Evolutionary conservation across 2,797 vertebrate genomes (phyloP).

Genomic region (Myotis myotis): DNA sequence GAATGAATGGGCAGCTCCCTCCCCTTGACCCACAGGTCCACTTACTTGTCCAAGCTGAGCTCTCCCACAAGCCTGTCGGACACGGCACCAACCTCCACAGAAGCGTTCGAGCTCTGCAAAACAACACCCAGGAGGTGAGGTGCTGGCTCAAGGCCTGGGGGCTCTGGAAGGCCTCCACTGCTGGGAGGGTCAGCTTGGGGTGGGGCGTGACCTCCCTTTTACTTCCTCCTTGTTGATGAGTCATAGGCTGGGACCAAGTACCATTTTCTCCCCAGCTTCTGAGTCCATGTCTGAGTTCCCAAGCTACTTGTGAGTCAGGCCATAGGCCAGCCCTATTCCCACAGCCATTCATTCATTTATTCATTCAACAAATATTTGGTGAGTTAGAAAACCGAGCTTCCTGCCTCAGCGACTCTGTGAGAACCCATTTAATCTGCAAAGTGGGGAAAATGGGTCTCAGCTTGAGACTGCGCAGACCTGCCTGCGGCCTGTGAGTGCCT

Average conservation of each 20-base stretch:
- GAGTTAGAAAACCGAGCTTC: neutral
- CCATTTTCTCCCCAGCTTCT: neutral
- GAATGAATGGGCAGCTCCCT: rapidly evolving
- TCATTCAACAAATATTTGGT: neutral
- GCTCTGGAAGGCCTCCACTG: neutral
- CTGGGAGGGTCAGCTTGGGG: neutral
- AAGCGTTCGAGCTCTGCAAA: conserved; percentile 55
- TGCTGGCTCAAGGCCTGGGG: rapidly evolving
- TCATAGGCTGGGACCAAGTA: neutral
- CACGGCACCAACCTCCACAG: neutral
- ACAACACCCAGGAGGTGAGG: neutral
- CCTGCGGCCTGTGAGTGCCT: neutral
- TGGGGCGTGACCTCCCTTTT: neutral
- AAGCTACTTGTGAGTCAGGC: neutral
- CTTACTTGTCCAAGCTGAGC: conserved; percentile 66
- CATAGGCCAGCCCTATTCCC: neutral
- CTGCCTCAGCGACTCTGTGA: neutral
- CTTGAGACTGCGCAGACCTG: neutral
- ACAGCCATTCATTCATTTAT: neutral
- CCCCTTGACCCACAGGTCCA: neutral
- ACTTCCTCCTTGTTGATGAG: neutral
- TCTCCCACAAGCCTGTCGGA: conserved; percentile 50
- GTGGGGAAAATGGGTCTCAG: neutral
- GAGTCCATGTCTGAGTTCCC: neutral
- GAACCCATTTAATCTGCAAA: neutral